A percentile compares a stretch with the other conserved stretches of the same genome.
Evolutionary conservation across 2,797 vertebrate genomes (phyloP).

Genomic region (Huso huso): DNA sequence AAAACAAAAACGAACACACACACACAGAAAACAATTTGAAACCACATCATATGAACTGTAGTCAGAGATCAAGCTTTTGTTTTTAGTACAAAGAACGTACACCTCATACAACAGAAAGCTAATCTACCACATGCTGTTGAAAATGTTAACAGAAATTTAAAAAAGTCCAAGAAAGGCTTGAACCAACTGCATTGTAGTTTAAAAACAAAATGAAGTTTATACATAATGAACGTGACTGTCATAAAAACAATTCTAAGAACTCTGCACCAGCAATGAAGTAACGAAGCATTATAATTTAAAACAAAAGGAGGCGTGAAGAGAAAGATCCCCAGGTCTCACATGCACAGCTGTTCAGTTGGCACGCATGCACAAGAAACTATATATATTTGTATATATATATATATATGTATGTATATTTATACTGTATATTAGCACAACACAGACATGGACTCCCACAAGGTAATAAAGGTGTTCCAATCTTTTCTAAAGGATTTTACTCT

Average conservation of each 20-base stretch:
- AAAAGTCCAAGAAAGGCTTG: slow-evolving; percentile 3
- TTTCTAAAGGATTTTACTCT: too few relatives aligned
- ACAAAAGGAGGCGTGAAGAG: too few relatives aligned
- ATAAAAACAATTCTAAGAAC: slow-evolving; percentile 10
- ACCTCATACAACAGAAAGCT: neutral
- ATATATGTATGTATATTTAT: neutral
- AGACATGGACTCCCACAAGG: neutral
- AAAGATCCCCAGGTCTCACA: neutral
- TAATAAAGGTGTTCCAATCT: too few relatives aligned
- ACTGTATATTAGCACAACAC: neutral
- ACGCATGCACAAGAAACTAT: neutral
- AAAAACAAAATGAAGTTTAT: slow-evolving; percentile 15
- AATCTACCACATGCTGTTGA: neutral
- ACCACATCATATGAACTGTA: slow-evolving; percentile 2
- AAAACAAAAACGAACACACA: neutral
- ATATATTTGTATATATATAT: neutral
- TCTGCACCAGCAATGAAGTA: too few relatives aligned
- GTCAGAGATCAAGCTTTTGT: neutral
- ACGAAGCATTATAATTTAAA: too few relatives aligned
- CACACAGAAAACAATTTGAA: neutral
- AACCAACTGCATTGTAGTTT: neutral
- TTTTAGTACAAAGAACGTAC: neutral
- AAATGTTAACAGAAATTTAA: neutral
- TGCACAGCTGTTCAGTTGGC: neutral
- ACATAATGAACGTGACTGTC: slow-evolving; percentile 13